These are phyloP conservation scores for Protobothrops mucrosquamatus DNA, from an alignment of 2,113 vertebrate genomes.

Conservation along the genomic window DNA sequence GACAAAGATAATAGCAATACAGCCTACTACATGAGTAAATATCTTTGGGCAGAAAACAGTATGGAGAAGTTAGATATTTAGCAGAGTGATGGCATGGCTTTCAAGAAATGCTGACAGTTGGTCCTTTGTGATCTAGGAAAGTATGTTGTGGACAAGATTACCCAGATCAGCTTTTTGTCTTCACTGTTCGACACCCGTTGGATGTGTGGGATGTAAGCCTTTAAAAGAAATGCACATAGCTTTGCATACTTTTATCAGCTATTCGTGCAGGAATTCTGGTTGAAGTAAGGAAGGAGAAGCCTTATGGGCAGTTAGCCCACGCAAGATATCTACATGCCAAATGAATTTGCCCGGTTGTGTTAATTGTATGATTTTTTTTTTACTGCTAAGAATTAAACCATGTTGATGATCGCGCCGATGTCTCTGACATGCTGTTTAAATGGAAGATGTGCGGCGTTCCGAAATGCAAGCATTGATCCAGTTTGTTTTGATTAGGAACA, in stretches of 20 bases:
- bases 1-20: not conserved
- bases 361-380: constrained; percentile 25
- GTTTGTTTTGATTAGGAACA: constrained; percentile 42
- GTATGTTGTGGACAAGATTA: not conserved
- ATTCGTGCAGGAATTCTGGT: not conserved
- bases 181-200: not conserved
- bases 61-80: not conserved
- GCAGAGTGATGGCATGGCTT: not conserved
- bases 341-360: constrained; percentile 19
- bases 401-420: not conserved
- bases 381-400: constrained; percentile 16
- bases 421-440: constrained; percentile 22
- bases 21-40: not conserved
- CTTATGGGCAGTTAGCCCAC: not conserved
- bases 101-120: not conserved
- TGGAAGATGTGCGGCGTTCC: constrained; percentile 11
- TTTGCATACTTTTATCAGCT: not conserved
- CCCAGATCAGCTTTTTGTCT: not conserved
- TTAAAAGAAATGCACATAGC: not conserved
- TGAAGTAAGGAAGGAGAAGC: not conserved
- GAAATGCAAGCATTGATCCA: constrained; percentile 25
- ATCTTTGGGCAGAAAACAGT: not conserved
- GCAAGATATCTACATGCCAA: not conserved
- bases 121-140: not conserved
- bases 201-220: not conserved